phyloP scores from a whole-genome alignment of 2,888 invertebrate species.

The Aphidius colemani region DNA sequence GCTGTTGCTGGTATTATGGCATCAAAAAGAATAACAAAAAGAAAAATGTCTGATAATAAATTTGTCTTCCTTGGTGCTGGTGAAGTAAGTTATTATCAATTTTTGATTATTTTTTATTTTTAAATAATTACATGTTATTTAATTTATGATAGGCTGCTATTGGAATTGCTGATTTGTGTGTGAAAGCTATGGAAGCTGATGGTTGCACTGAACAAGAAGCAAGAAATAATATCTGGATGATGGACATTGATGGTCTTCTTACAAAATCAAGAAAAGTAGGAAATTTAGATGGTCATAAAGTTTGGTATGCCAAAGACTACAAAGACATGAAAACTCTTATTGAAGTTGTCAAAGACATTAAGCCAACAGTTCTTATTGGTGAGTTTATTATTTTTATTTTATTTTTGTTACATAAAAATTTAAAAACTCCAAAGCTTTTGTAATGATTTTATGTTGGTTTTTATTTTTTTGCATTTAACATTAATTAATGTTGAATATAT shows the following conservation, averaged over 20 bases:
- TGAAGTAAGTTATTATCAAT: conserved; percentile 61
- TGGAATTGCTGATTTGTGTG: conserved; percentile 89
- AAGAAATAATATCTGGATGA: conserved; percentile 89
- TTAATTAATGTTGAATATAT: conserved; percentile 2
- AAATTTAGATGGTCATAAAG: conserved; percentile 72
- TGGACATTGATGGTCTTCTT: conserved; percentile 90
- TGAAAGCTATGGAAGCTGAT: conserved; percentile 84
- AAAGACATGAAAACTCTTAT: conserved; percentile 78
- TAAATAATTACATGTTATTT: not conserved
- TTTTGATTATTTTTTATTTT: conserved; percentile 6
- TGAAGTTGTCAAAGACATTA: conserved; percentile 79
- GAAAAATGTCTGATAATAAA: conserved; percentile 82
- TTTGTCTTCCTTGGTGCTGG: conserved; percentile 91
- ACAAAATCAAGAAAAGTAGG: conserved; percentile 72
- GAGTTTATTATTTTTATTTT: conserved; percentile 45
- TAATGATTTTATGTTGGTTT: not conserved
- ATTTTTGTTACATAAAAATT: not conserved
- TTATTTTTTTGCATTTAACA: not conserved
- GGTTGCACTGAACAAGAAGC: conserved; percentile 72
- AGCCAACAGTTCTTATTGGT: conserved; percentile 90
- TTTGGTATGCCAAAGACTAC: conserved; percentile 77
- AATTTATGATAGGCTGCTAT: conserved; percentile 74
- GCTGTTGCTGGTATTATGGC: conserved; percentile 92
- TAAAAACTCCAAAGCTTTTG: too few species aligned
- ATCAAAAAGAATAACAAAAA: conserved; percentile 76